Evolutionary conservation across 2,797 vertebrate species (phyloP).

Genomic region (Pagetopsis macropterus): DNA sequence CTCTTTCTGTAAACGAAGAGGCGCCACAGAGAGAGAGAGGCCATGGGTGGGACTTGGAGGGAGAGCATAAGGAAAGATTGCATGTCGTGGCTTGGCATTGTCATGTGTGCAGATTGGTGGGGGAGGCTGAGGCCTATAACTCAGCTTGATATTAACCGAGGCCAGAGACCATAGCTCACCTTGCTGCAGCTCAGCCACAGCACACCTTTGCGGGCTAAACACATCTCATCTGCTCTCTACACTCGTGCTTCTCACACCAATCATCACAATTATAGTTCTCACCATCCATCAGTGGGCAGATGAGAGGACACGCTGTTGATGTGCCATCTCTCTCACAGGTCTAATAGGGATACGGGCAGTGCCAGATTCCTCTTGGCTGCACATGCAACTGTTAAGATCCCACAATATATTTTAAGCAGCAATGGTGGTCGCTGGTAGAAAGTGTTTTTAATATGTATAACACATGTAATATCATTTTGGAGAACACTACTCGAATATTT

Average conservation of each 20-base stretch:
- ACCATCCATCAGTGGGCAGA: constrained; percentile 62
- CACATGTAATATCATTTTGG: neutral
- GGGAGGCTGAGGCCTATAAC: constrained; percentile 65
- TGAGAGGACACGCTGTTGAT: constrained; percentile 35
- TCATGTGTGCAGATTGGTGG: constrained; percentile 72
- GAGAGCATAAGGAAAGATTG: constrained; percentile 62
- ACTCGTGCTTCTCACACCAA: constrained; percentile 58
- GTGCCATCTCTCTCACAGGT: constrained; percentile 36
- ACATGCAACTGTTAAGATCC: constrained; percentile 24
- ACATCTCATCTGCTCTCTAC: constrained; percentile 60
- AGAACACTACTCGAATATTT: neutral
- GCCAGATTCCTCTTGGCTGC: constrained; percentile 46
- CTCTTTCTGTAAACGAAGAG: constrained; percentile 22
- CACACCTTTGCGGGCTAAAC: constrained; percentile 56
- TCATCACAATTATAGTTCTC: constrained; percentile 63
- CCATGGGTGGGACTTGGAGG: constrained; percentile 24
- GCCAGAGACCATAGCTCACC: constrained; percentile 70
- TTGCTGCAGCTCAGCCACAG: constrained; percentile 45
- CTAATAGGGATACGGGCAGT: constrained; percentile 26
- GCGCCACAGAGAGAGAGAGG: constrained; percentile 9
- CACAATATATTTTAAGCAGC: constrained; percentile 23
- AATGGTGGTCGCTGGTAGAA: constrained; percentile 14
- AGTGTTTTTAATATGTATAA: neutral
- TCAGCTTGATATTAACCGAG: constrained; percentile 69
- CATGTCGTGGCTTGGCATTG: constrained; percentile 63